Evolutionary conservation across 92 coral and sea anemone species (phyloP).

Genomic region (Epizoanthus scotinus): DNA sequence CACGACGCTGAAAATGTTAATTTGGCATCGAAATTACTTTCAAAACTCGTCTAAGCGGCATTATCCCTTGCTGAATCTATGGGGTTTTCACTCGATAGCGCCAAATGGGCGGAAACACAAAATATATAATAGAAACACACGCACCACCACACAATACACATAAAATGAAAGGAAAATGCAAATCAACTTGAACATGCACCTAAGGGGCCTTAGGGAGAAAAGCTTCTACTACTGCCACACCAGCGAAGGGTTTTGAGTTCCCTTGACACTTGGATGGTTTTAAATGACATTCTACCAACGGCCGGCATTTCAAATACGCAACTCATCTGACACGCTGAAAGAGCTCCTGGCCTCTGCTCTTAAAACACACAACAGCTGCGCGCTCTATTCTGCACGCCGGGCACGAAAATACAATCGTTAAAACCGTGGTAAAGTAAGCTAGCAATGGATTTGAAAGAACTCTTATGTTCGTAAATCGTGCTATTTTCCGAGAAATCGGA

Average conservation of each 20-base stretch:
- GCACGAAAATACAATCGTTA: slow-evolving; percentile 3
- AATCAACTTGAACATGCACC: not conserved
- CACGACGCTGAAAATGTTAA: not conserved
- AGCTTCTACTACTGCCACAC: slow-evolving; percentile 5
- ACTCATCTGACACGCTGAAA: slow-evolving; percentile 52
- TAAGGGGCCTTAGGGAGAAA: slow-evolving; percentile 30
- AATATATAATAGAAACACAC: slow-evolving; percentile 6
- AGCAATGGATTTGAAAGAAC: slow-evolving; percentile 20
- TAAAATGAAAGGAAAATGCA: slow-evolving; percentile 39
- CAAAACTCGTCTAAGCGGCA: not conserved
- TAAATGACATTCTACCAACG: slow-evolving; percentile 61
- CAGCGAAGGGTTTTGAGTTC: slow-evolving; percentile 28
- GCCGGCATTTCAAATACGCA: slow-evolving; percentile 69
- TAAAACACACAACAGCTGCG: slow-evolving; percentile 19
- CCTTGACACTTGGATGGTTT: slow-evolving; percentile 54
- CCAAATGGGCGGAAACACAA: slow-evolving; percentile 44
- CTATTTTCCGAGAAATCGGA: slow-evolving; percentile 12
- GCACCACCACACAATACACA: slow-evolving; percentile 23
- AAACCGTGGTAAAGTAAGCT: slow-evolving; percentile 2
- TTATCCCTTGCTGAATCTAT: not conserved
- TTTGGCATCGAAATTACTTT: not conserved
- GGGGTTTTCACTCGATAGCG: slow-evolving; percentile 5
- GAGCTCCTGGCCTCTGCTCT: slow-evolving; percentile 12
- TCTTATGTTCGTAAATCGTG: not conserved
- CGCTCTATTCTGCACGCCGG: slow-evolving; percentile 15